These are phyloP conservation scores for Yoshiicerus persimilis DNA, from an alignment of 1,140 invertebrate species.

Conservation along the genomic window DNA sequence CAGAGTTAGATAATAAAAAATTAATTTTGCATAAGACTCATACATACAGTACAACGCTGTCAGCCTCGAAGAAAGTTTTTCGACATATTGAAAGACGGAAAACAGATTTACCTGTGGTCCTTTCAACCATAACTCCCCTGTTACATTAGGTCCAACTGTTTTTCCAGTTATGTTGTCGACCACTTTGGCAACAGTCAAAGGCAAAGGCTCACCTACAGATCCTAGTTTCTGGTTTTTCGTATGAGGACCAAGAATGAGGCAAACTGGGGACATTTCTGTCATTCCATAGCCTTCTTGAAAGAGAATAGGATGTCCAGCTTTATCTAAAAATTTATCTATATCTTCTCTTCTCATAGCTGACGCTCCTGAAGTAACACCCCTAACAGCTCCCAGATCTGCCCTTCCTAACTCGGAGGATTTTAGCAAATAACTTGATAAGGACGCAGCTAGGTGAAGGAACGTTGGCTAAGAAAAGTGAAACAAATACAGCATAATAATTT, in stretches of 20 bases:
- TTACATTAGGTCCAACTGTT: conserved; percentile 53
- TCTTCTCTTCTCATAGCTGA: too few relatives aligned
- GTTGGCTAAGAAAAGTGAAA: background rate
- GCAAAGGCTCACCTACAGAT: background rate
- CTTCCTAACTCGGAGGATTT: background rate
- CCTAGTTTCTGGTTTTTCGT: background rate
- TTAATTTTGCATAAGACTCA: background rate
- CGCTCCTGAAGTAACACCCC: background rate
- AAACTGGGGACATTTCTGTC: conserved; percentile 36
- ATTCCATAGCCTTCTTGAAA: conserved; percentile 41
- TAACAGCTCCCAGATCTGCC: background rate
- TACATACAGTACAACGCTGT: background rate
- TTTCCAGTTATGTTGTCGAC: conserved; percentile 24
- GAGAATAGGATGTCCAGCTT: conserved; percentile 17
- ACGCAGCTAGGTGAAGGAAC: background rate
- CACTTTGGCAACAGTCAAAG: conserved; percentile 1
- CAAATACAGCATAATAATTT: background rate
- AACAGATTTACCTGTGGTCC: conserved; percentile 62
- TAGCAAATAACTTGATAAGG: background rate
- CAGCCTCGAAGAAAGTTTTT: too few relatives aligned
- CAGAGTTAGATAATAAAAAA: background rate
- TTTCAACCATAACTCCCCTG: conserved; percentile 66
- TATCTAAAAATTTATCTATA: conserved; percentile 23
- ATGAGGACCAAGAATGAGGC: background rate
- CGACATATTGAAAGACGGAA: too few relatives aligned